Percentiles rank a stretch among this genome's conserved stretches.
These are phyloP conservation scores for Notolepis coatsorum DNA, from an alignment of 2,797 vertebrate genomes.

Conservation along the genomic window DNA sequence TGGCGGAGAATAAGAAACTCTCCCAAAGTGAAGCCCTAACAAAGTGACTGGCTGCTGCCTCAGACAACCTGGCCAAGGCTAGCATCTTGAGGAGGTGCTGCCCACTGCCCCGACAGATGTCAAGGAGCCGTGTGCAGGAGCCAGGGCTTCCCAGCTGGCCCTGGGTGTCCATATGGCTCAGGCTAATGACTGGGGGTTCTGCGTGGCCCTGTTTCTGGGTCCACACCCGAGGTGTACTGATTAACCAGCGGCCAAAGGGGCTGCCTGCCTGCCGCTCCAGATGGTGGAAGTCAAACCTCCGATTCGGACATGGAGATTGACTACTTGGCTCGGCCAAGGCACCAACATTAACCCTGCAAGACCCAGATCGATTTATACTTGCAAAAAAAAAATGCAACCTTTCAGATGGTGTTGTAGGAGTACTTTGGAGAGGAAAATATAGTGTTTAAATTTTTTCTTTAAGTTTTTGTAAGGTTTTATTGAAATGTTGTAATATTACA, in stretches of 20 bases:
- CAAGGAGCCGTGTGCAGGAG: neutral
- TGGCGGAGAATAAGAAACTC: no score
- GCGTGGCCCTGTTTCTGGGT: neutral
- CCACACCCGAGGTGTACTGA: conserved; percentile 16
- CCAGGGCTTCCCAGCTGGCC: conserved; percentile 25
- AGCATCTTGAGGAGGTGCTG: conserved; percentile 19
- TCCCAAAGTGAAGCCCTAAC: neutral
- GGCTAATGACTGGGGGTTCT: conserved; percentile 38
- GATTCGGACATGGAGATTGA: conserved; percentile 34
- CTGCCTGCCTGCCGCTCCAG: conserved; percentile 33
- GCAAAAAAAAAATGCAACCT: no score
- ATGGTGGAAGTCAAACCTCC: conserved; percentile 39
- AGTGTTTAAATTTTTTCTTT: no score
- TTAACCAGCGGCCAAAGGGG: conserved; percentile 28
- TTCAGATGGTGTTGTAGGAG: no score
- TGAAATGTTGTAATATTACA: no score
- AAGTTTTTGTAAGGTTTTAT: no score
- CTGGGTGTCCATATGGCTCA: conserved; percentile 33
- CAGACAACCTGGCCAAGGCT: neutral
- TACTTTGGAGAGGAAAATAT: no score
- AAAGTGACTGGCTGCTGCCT: neutral
- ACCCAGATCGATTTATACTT: no score
- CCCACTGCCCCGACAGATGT: conserved; percentile 22
- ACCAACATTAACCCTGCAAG: no score
- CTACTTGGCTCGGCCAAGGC: conserved; percentile 42